Conservation (phyloP, 2,113 vertebrate genomes). For the Oncorhynchus clarkii region DNA sequence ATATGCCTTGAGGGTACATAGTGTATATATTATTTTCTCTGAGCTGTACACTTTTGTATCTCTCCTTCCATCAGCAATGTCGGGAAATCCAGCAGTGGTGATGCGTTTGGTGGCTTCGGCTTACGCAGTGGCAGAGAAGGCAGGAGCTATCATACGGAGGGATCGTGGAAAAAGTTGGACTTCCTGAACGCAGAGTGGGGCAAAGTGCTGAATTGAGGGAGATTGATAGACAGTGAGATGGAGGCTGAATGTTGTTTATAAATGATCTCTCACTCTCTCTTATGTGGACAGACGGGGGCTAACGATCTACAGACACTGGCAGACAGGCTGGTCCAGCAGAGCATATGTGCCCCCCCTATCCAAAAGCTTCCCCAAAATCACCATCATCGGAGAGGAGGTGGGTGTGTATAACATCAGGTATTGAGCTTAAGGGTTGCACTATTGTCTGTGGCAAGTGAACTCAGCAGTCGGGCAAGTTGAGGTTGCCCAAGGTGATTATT, state of each 20-base stretch:
- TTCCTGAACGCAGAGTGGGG: neutral
- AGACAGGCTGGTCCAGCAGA: constrained; percentile 89
- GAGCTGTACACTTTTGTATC: neutral
- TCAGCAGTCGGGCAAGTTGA: no score
- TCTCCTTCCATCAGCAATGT: constrained; percentile 72
- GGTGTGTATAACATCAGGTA: neutral
- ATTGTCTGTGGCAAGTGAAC: no score
- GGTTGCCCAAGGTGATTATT: no score
- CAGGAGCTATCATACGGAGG: constrained; percentile 82
- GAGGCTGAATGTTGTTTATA: neutral
- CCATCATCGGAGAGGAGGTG: constrained; percentile 97
- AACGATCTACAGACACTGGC: constrained; percentile 94
- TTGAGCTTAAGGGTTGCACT: no score
- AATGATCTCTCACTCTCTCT: neutral
- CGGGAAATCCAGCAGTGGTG: constrained; percentile 78
- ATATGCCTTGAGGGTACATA: neutral
- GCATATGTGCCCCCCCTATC: constrained; percentile 92
- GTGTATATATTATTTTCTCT: no score
- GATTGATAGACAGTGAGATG: neutral
- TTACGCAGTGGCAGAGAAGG: constrained; percentile 83
- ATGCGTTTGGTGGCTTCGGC: constrained; percentile 89
- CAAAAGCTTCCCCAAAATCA: constrained; percentile 85
- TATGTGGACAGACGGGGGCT: constrained; percentile 77
- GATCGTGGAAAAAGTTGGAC: constrained; percentile 91
- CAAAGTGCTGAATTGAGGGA: neutral